Evolutionary conservation across 2,113 vertebrate genomes (phyloP).

Genomic region (Lophochroa leadbeateri): DNA sequence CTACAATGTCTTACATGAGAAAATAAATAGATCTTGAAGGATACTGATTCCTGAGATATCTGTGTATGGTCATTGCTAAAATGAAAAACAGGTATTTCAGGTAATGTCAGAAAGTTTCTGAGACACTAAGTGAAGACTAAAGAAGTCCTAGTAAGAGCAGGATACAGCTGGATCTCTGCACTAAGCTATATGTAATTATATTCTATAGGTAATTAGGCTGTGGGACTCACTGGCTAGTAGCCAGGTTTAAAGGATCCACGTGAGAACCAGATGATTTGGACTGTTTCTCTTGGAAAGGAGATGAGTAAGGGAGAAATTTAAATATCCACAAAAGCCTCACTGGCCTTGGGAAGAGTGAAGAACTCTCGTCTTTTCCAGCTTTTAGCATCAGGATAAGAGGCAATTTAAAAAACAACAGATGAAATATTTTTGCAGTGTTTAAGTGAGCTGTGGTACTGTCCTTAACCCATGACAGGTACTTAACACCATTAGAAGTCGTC

Average conservation of each 20-base stretch:
- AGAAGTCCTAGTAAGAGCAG: not conserved
- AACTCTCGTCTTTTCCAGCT: not conserved
- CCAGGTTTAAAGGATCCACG: not conserved
- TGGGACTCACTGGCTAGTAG: not conserved
- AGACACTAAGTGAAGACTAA: not conserved
- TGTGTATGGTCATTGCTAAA: not conserved
- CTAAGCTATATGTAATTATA: not conserved
- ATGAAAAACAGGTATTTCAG: not conserved
- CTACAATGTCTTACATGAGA: not conserved
- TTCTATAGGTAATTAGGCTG: not conserved
- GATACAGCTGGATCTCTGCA: not conserved
- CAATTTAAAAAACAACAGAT: not conserved
- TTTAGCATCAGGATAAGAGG: not conserved
- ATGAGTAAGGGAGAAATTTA: not conserved
- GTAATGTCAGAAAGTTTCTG: not conserved
- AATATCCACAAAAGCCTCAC: not conserved
- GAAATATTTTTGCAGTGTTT: not conserved
- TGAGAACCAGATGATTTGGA: not conserved
- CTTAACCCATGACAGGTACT: not conserved
- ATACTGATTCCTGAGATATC: not conserved
- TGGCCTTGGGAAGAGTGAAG: not conserved
- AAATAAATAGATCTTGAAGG: not conserved
- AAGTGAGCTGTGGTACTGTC: not conserved
- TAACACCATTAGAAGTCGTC: not conserved
- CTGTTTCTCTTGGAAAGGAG: not conserved